These are phyloP conservation scores for Philereme transversata DNA, from an alignment of 2,888 invertebrate genomes.

Conservation along the genomic window DNA sequence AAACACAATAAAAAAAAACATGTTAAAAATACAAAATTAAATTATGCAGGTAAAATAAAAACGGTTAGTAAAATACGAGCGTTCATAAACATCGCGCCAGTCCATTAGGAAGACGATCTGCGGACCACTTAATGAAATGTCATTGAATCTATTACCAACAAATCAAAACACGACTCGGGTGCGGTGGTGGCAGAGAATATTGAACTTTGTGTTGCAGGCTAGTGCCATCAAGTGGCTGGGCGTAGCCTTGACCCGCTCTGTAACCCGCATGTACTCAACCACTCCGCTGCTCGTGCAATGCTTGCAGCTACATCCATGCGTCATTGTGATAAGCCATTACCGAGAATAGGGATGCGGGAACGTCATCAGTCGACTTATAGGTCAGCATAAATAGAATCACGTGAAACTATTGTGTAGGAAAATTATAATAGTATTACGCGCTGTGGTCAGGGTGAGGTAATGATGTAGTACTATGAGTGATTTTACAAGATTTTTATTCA, in stretches of 20 bases:
- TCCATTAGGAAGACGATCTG: conserved; percentile 7
- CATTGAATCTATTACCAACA: conserved; percentile 29
- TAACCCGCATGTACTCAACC: conserved; percentile 26
- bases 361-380: conserved; percentile 15
- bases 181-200: conserved; percentile 44
- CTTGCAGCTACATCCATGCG: conserved; percentile 19
- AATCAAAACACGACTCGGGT: conserved; percentile 45
- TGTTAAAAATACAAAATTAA: conserved; percentile 13
- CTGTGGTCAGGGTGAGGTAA: neutral
- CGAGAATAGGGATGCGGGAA: conserved; percentile 19
- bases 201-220: conserved; percentile 65
- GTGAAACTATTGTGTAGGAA: conserved; percentile 10
- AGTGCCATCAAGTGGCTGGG: conserved; percentile 49
- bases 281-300: conserved; percentile 19
- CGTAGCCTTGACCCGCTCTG: conserved; percentile 62
- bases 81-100: conserved; percentile 14
- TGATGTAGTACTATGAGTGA: neutral
- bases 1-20: conserved; percentile 10
- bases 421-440: neutral
- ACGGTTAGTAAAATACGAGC: conserved; percentile 4
- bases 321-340: conserved; percentile 20
- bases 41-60: conserved; percentile 11
- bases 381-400: conserved; percentile 16
- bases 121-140: conserved; percentile 22
- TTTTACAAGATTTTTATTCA: too few relatives aligned